Conservation (phyloP, 2,113 vertebrate genomes). For the human region DNA sequence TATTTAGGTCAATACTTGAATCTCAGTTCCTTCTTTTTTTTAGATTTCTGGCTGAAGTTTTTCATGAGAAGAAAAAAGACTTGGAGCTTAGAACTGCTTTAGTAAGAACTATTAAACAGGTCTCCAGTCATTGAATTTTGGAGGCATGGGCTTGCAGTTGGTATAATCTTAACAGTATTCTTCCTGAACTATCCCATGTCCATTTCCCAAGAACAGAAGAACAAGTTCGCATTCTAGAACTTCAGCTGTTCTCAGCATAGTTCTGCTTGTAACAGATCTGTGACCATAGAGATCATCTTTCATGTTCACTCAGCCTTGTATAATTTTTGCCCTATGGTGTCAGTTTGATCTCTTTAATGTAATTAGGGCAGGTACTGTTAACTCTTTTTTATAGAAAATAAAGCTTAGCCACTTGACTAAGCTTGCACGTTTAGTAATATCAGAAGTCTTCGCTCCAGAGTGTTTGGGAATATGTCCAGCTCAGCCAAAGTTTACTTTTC, state of each 20-base stretch:
- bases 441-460: background rate
- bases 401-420: background rate
- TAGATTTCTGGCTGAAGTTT: slow-evolving; percentile 30
- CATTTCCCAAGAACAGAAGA: slow-evolving; percentile 2
- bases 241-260: background rate
- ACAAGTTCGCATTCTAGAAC: slow-evolving; percentile 41
- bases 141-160: background rate
- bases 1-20: slow-evolving; percentile 10
- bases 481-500: slow-evolving; percentile 28
- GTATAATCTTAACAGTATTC: background rate
- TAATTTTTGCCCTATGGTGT: slow-evolving; percentile 31
- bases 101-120: slow-evolving; percentile 44
- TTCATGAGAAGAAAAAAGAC: slow-evolving; percentile 20
- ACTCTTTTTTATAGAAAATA: slow-evolving; percentile 22
- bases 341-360: slow-evolving; percentile 41
- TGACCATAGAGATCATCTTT: slow-evolving; percentile 22
- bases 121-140: slow-evolving; percentile 42
- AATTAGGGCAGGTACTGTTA: background rate
- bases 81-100: slow-evolving; percentile 26
- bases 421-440: background rate
- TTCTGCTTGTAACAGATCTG: slow-evolving; percentile 3
- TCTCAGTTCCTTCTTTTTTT: background rate
- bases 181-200: background rate
- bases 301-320: background rate
- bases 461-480: background rate